A percentile compares a stretch with the other conserved stretches of the same genome.
Evolutionary conservation across 2,797 vertebrate species (phyloP).

Genomic region (Xiphorhynchus erythropygius): DNA sequence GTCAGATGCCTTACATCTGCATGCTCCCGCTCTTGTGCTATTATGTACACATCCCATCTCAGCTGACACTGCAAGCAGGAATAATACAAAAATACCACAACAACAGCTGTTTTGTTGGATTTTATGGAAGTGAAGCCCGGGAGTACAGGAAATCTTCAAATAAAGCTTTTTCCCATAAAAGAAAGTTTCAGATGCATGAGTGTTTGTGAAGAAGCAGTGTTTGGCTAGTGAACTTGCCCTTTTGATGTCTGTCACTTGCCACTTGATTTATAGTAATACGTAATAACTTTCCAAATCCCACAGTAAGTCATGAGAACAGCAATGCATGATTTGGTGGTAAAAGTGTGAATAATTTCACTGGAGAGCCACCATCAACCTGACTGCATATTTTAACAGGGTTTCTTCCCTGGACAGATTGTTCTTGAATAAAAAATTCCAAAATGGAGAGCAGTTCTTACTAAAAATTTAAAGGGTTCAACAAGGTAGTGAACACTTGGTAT

Average conservation of each 20-base stretch:
- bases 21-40: neutral
- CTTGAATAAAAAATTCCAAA: neutral
- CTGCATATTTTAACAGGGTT: neutral
- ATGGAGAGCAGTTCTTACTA: neutral
- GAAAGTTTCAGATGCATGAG: neutral
- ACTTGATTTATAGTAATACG: neutral
- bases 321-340: neutral
- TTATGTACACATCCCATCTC: neutral
- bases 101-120: neutral
- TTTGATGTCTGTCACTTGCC: neutral
- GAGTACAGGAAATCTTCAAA: conserved; percentile 1
- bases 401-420: neutral
- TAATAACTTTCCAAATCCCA: neutral
- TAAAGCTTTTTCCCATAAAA: neutral
- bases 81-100: neutral
- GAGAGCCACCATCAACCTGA: neutral
- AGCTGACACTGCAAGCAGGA: neutral
- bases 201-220: neutral
- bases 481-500: neutral
- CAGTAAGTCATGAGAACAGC: neutral
- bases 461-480: neutral
- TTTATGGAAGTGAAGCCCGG: neutral
- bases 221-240: neutral
- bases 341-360: neutral
- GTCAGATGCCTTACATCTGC: neutral